Evolutionary conservation across 2,888 invertebrate genomes (phyloP), one percentile per base, ranked within the genome.

Genomic region (Rotaria macrura): DNA sequence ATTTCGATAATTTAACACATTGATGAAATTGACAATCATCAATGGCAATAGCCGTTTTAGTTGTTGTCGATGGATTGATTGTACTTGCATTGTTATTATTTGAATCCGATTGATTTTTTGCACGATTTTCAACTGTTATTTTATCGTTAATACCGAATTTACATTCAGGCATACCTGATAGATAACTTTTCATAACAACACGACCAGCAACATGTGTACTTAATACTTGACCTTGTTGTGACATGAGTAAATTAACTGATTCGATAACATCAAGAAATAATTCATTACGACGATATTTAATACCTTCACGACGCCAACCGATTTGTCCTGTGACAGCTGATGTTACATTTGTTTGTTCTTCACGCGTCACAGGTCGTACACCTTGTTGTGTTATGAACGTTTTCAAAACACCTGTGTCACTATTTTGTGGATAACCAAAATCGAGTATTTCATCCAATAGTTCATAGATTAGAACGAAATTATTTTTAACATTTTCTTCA

Each of bases 1-100:
- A 99, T 93, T 99, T 99, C 91, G 96, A 97, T 87, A 99, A 93
- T 91, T 99, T 99, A 84, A 99, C 99, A 91, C 99, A 99, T 92
- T 99, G 99, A 92, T 99, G 99, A 92, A 99, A 99, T 92, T 99
- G 99, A 89, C 99, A 99, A 92, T 99, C 99, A 90, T 99, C 99
- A 89, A 99, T 99, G 40, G 98, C 99, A n/a, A 99, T 98, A 65
- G 97, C 96, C 0, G 97, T 55, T 83, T 74, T 87, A 40, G 85
- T 84, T 74, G 84, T 55, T 38, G 84, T 57, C 23, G 49, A 20
- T 29, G 72, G 47, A 10, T 84, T 84, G 17, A 38, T 43, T 29
- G 72, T 38, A 7, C 65, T 84, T 4, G 14, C 17, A 49, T 49
- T 49, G 17, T 49, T 49, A 84, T 90, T 90, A 86, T 90, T 90